Percentiles rank a stretch among this genome's conserved stretches.
Evolutionary conservation across 2,797 vertebrate species (phyloP).

Genomic region (Otolemur crassicaudatus): DNA sequence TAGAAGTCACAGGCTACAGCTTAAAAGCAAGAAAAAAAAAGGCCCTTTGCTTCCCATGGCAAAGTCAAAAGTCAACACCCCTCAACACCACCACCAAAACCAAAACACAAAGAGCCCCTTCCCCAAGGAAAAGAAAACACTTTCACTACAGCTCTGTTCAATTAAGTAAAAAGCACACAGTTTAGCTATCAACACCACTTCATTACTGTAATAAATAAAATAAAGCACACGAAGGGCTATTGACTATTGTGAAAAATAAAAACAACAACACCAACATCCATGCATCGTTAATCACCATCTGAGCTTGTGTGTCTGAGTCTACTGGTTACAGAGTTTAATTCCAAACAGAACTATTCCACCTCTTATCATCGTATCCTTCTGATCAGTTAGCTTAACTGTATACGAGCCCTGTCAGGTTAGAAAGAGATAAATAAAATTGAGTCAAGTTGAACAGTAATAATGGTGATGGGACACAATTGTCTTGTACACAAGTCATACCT

Average conservation of each 20-base stretch:
- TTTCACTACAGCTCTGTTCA: slow-evolving; percentile 92
- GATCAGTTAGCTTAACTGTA: slow-evolving; percentile 98
- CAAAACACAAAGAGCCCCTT: slow-evolving; percentile 88
- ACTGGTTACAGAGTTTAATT: slow-evolving; percentile 98
- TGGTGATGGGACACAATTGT: slow-evolving; percentile 86
- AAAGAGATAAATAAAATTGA: slow-evolving; percentile 99
- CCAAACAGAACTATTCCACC: slow-evolving; percentile 98
- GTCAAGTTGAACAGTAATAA: slow-evolving; percentile 92
- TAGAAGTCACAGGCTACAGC: slow-evolving; percentile 91
- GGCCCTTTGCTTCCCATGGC: slow-evolving; percentile 90
- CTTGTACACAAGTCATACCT: slow-evolving; percentile 90
- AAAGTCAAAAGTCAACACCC: slow-evolving; percentile 90
- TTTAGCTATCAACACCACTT: slow-evolving; percentile 99
- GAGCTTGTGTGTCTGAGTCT: slow-evolving; percentile 98
- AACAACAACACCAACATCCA: slow-evolving; percentile 94
- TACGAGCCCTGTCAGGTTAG: slow-evolving; percentile 99
- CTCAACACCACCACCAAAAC: slow-evolving; percentile 90
- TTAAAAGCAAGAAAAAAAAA: slow-evolving; percentile 92
- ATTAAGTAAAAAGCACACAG: slow-evolving; percentile 97
- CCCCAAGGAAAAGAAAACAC: slow-evolving; percentile 85
- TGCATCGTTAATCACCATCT: slow-evolving; percentile 99
- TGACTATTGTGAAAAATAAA: slow-evolving; percentile 93
- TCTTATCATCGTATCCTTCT: slow-evolving; percentile 97
- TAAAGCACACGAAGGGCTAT: slow-evolving; percentile 98
- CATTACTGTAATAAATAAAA: slow-evolving; percentile 94